Evolutionary conservation across 2,888 invertebrate genomes (phyloP).

Genomic region (Schizotus pectinicornis): DNA sequence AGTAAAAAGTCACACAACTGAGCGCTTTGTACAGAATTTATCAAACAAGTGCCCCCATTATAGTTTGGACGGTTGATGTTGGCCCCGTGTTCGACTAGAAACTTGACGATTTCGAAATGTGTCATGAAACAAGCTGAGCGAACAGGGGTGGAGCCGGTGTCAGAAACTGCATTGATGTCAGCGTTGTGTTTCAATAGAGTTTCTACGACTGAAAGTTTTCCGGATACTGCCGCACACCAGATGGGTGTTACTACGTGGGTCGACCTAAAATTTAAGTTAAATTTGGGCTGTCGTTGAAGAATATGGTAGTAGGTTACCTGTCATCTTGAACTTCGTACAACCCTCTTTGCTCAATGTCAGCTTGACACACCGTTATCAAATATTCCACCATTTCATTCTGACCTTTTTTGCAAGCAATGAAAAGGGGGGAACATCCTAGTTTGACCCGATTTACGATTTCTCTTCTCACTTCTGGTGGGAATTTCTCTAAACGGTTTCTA

Average conservation of each 20-base stretch:
- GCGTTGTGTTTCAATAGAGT: constrained; percentile 81
- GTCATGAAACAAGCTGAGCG: constrained; percentile 94
- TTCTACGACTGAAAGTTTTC: constrained; percentile 77
- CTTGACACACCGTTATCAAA: constrained; percentile 80
- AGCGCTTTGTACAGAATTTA: constrained; percentile 89
- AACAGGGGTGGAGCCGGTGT: constrained; percentile 88
- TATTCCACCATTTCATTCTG: constrained; percentile 86
- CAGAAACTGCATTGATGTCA: constrained; percentile 84
- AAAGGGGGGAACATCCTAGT: constrained; percentile 82
- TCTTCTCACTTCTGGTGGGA: constrained; percentile 66
- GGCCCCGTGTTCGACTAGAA: constrained; percentile 79
- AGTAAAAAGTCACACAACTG: constrained; percentile 81
- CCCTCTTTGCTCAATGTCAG: constrained; percentile 86
- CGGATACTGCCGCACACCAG: constrained; percentile 92
- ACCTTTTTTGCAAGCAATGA: constrained; percentile 79
- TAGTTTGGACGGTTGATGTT: constrained; percentile 84
- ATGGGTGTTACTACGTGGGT: constrained; percentile 86
- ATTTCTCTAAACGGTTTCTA: constrained; percentile 63
- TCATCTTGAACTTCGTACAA: constrained; percentile 86
- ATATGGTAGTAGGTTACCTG: constrained; percentile 53
- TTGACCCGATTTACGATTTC: constrained; percentile 72
- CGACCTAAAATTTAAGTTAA: constrained; percentile 58
- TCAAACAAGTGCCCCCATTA: constrained; percentile 92
- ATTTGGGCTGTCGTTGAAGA: too few relatives aligned
- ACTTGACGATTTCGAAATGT: constrained; percentile 79